Percentiles rank a stretch among this genome's conserved stretches.
Evolutionary conservation across 1,140 invertebrate genomes (phyloP).

Genomic region (Drosophila mojavensis): DNA sequence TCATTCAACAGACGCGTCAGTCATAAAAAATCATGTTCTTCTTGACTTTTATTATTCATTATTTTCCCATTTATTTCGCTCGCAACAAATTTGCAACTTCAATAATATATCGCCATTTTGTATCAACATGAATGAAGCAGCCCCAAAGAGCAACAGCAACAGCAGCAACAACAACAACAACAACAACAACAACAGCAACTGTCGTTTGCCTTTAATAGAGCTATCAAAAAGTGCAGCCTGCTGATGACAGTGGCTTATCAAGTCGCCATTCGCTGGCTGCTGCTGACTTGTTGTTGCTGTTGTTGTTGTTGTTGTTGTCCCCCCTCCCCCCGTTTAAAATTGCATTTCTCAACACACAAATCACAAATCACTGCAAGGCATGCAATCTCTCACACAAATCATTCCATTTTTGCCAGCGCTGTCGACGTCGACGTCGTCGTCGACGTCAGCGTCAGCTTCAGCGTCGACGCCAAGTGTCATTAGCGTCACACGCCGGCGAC

Average conservation of each 20-base stretch:
- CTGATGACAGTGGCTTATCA: conserved; percentile 80
- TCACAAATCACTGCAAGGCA: conserved; percentile 80
- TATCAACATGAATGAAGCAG: neutral
- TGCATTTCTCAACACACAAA: conserved; percentile 81
- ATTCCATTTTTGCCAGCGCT: conserved; percentile 67
- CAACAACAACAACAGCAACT: neutral
- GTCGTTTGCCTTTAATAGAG: conserved; percentile 64
- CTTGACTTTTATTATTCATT: conserved; percentile 82
- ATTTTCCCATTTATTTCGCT: conserved; percentile 76
- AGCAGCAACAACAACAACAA: neutral
- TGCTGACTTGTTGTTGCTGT: neutral
- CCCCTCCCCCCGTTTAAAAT: conserved; percentile 72
- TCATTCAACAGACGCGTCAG: conserved; percentile 49
- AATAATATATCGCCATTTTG: conserved; percentile 34
- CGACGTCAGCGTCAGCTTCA: neutral
- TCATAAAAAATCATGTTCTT: conserved; percentile 74
- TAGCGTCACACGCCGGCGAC: conserved; percentile 70
- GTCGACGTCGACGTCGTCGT: conserved; percentile 8
- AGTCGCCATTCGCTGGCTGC: conserved; percentile 36
- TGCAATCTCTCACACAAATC: conserved; percentile 82
- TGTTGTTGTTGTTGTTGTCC: conserved; percentile 8
- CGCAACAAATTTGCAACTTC: conserved; percentile 51
- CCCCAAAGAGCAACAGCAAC: neutral
- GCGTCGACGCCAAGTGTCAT: conserved; percentile 71
- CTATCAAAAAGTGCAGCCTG: conserved; percentile 67